These are phyloP conservation scores for Philotrypesis tridentata DNA, from an alignment of 1,140 invertebrate genomes.

Conservation along the genomic window DNA sequence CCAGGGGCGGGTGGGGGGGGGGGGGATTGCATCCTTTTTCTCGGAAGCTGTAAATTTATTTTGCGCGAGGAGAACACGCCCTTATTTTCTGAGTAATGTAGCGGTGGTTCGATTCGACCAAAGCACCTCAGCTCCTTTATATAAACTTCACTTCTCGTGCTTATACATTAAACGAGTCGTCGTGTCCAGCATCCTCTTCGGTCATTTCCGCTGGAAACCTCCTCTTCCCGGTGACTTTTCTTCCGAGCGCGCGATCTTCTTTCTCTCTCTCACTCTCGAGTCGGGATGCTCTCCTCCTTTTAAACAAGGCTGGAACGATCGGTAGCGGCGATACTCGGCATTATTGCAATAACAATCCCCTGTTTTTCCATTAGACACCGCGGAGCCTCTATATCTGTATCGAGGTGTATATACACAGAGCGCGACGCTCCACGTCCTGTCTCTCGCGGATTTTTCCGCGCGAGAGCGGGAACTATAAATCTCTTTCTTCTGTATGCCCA, in stretches of 20 bases:
- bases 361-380: conserved; percentile 5
- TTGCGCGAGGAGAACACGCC: not conserved
- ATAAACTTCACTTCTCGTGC: not conserved
- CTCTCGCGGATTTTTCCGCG: not conserved
- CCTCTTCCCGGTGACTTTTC: conserved; percentile 21
- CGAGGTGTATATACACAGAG: not conserved
- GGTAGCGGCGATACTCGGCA: not conserved
- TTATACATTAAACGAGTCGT: not conserved
- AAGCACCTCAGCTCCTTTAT: too few species aligned
- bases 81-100: not conserved
- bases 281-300: too few species aligned
- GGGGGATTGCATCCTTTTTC: not conserved
- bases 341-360: conserved; percentile 27
- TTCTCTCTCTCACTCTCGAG: too few species aligned
- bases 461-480: conserved; percentile 36
- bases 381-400: not conserved
- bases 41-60: not conserved
- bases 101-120: too few species aligned
- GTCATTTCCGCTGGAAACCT: conserved; percentile 38
- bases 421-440: not conserved
- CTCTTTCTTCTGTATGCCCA: conserved; percentile 24
- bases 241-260: not conserved
- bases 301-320: not conserved
- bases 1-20: too few species aligned
- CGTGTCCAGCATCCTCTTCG: conserved; percentile 13